phyloP scores from a whole-genome alignment of 53 echinoderm and acorn worm species.

The Stichopus horrens region DNA sequence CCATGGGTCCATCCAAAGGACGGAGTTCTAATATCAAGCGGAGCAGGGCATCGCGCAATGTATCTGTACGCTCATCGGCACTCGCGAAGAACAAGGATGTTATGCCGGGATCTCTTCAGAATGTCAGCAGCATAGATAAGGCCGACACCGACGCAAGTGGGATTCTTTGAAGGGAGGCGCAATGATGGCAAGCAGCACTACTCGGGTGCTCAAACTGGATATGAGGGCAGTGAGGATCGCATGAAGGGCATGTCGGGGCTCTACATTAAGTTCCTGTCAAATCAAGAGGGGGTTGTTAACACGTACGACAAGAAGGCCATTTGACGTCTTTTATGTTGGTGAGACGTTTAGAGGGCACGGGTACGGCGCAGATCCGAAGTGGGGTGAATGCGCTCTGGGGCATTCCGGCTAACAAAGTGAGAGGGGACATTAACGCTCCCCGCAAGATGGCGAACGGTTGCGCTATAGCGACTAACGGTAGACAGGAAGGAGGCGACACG shows the following conservation, averaged over 20 bases:
- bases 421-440: slow-evolving; percentile 58
- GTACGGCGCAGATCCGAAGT: slow-evolving; percentile 66
- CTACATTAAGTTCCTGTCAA: slow-evolving; percentile 57
- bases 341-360: slow-evolving; percentile 60
- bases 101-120: slow-evolving; percentile 49
- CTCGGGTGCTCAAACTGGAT: slow-evolving; percentile 69
- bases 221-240: slow-evolving; percentile 64
- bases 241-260: slow-evolving; percentile 56
- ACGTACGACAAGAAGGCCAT: slow-evolving; percentile 63
- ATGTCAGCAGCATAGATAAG: slow-evolving; percentile 65
- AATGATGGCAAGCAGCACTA: slow-evolving; percentile 57
- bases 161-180: slow-evolving; percentile 45
- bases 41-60: slow-evolving; percentile 58
- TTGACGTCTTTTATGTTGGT: slow-evolving; percentile 74
- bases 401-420: slow-evolving; percentile 59
- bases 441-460: slow-evolving; percentile 45
- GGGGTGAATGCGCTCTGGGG: slow-evolving; percentile 46
- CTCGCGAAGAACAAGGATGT: slow-evolving; percentile 61
- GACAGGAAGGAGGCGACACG: slow-evolving; percentile 59
- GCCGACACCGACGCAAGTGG: slow-evolving; percentile 51
- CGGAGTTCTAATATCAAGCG: slow-evolving; percentile 55
- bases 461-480: slow-evolving; percentile 54
- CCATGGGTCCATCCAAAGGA: slow-evolving; percentile 54
- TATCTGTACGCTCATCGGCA: slow-evolving; percentile 50
- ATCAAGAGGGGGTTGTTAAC: slow-evolving; percentile 44